A percentile compares a stretch with the other conserved stretches of the same genome.
phyloP scores from a whole-genome alignment of 53 echinoderm and acorn worm genomes.

The Echinometra lucunter region DNA sequence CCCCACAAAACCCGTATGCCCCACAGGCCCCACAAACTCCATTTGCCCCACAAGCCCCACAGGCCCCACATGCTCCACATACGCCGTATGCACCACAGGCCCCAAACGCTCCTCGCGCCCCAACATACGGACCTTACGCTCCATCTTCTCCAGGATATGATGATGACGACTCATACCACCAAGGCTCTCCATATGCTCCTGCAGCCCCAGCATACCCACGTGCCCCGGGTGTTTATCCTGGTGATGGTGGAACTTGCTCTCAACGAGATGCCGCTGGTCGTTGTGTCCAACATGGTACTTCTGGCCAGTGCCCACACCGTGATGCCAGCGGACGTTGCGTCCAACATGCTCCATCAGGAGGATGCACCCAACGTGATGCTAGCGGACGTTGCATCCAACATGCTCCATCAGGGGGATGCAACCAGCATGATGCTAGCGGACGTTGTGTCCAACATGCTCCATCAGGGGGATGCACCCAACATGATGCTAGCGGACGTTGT shows the following conservation, averaged over 20 bases:
- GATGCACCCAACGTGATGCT: neutral
- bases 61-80: neutral
- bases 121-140: neutral
- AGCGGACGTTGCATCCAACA: neutral
- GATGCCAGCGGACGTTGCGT: constrained; percentile 16
- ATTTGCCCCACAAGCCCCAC: neutral
- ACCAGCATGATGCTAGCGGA: neutral
- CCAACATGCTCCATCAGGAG: neutral
- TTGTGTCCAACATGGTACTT: neutral
- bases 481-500: constrained; percentile 5
- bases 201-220: constrained; percentile 15
- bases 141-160: constrained; percentile 20
- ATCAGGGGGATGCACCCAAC: neutral
- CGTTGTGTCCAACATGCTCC: neutral
- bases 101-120: neutral
- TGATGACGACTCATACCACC: neutral
- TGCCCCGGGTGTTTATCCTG: neutral
- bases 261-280: neutral
- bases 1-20: neutral
- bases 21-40: neutral
- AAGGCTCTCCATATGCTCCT: constrained; percentile 1
- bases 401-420: neutral
- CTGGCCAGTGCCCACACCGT: neutral
- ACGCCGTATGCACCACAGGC: neutral
- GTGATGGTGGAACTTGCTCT: neutral